Evolutionary conservation across 2,113 vertebrate species (phyloP).

Genomic region (Ictidomys tridecemlineatus): DNA sequence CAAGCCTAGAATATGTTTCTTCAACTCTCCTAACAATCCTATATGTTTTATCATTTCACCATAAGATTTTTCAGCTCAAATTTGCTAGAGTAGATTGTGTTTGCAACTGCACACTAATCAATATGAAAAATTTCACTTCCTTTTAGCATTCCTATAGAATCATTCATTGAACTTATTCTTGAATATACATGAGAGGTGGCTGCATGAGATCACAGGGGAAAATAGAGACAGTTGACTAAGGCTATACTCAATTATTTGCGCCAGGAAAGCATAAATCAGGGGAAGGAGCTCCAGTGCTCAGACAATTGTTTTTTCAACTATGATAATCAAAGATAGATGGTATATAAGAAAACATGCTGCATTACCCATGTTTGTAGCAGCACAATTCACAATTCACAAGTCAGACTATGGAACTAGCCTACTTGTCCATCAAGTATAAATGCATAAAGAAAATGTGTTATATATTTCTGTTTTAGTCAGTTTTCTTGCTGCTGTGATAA

Average conservation of each 20-base stretch:
- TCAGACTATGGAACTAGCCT: too few relatives aligned
- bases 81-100: neutral
- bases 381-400: too few relatives aligned
- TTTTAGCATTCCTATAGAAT: neutral
- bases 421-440: too few relatives aligned
- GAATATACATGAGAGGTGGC: neutral
- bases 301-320: neutral
- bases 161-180: neutral
- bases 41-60: neutral
- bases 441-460: too few relatives aligned
- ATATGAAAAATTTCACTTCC: neutral
- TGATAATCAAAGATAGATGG: neutral
- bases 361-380: too few relatives aligned
- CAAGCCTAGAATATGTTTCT: neutral
- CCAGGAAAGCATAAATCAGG: neutral
- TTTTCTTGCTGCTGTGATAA: too few relatives aligned
- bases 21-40: neutral
- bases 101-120: neutral
- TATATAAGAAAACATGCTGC: neutral
- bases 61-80: neutral
- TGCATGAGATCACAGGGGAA: neutral
- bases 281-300: neutral
- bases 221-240: neutral
- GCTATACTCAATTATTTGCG: rapidly evolving
- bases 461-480: too few relatives aligned